These are phyloP conservation scores for Oryzias melastigma DNA, from an alignment of 2,113 vertebrate genomes.

Conservation along the genomic window DNA sequence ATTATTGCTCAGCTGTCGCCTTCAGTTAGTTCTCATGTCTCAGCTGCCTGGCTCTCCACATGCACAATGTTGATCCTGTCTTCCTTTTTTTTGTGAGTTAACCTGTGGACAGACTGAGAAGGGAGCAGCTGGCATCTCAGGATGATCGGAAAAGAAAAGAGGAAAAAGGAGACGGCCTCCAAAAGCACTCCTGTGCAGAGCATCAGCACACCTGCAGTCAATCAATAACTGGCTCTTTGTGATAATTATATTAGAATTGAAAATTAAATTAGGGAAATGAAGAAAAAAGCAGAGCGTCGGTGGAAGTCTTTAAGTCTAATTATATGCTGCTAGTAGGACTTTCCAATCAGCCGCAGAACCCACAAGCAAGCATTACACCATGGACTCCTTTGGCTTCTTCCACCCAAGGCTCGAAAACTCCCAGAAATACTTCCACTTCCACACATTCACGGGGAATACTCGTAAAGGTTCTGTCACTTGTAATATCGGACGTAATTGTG, in stretches of 20 bases:
- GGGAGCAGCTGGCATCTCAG: slow-evolving; percentile 25
- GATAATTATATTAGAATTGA: slow-evolving; percentile 59
- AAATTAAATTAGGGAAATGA: slow-evolving; percentile 68
- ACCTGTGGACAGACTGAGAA: slow-evolving; percentile 15
- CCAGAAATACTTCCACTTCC: slow-evolving; percentile 18
- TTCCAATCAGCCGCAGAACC: slow-evolving; percentile 69
- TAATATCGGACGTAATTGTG: slow-evolving; percentile 15
- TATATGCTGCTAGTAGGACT: slow-evolving; percentile 56
- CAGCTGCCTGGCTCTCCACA: slow-evolving; percentile 8
- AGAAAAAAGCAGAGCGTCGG: slow-evolving; percentile 41
- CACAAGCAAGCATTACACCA: slow-evolving; percentile 54
- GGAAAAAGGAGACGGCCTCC: neutral
- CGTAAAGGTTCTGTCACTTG: slow-evolving; percentile 18
- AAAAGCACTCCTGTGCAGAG: slow-evolving; percentile 4
- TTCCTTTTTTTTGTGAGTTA: slow-evolving; percentile 23
- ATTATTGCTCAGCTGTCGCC: slow-evolving; percentile 41
- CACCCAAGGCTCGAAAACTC: slow-evolving; percentile 48
- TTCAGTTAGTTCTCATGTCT: slow-evolving; percentile 65
- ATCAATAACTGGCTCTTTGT: slow-evolving; percentile 57
- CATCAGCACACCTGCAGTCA: slow-evolving; percentile 28
- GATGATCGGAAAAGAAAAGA: slow-evolving; percentile 8
- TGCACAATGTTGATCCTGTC: slow-evolving; percentile 38
- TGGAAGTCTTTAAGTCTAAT: slow-evolving; percentile 64
- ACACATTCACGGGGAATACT: slow-evolving; percentile 4
- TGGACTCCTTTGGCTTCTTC: slow-evolving; percentile 68